These are phyloP conservation scores for Cryptus viduatorius DNA, from an alignment of 2,888 invertebrate species.

Conservation along the genomic window DNA sequence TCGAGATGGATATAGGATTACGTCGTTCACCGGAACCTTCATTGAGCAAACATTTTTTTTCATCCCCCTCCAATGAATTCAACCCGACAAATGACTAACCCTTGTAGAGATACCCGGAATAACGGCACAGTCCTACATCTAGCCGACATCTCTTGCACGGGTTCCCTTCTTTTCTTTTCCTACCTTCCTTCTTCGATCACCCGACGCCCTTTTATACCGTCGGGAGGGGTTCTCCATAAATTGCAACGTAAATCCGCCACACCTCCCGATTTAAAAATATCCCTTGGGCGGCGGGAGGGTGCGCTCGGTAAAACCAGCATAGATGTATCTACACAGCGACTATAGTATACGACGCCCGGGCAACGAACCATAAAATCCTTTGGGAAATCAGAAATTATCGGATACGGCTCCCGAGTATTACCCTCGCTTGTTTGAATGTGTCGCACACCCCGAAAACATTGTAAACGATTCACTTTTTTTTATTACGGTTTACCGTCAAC, in stretches of 20 bases:
- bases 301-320: slow-evolving; percentile 25
- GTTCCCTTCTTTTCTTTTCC: background rate
- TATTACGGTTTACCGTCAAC: background rate
- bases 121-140: slow-evolving; percentile 23
- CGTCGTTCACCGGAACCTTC: background rate
- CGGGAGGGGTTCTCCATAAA: slow-evolving; percentile 61
- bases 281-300: slow-evolving; percentile 31
- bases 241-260: slow-evolving; percentile 66
- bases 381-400: slow-evolving; percentile 64
- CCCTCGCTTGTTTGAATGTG: background rate
- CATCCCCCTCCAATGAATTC: background rate
- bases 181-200: slow-evolving; percentile 52
- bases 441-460: slow-evolving; percentile 1
- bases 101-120: background rate
- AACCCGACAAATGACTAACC: slow-evolving; percentile 18
- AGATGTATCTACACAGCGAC: slow-evolving; percentile 16
- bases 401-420: slow-evolving; percentile 27
- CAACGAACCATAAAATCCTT: slow-evolving; percentile 53
- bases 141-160: slow-evolving; percentile 35
- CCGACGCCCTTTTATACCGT: slow-evolving; percentile 43
- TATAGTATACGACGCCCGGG: slow-evolving; percentile 14
- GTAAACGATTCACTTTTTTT: background rate
- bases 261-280: slow-evolving; percentile 64
- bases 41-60: slow-evolving; percentile 15
- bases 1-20: background rate